Conservation (phyloP, 1,140 invertebrate genomes). For the Condylostylus longicornis region DNA sequence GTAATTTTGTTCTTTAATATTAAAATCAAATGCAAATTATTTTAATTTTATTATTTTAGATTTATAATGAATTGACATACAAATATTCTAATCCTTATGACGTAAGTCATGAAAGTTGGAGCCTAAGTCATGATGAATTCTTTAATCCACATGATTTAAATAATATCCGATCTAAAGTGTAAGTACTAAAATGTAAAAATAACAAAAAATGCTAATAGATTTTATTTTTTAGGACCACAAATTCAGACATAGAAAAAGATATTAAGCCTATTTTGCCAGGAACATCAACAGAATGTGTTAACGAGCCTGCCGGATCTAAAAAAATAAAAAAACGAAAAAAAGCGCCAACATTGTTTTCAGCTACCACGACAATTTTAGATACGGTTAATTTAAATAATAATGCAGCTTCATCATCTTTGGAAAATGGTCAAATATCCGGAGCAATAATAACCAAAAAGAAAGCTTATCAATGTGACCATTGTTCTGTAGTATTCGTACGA, state of each 20-base stretch:
- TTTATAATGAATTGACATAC: constrained; percentile 26
- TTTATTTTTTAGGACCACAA: too few species aligned
- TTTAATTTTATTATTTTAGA: constrained; percentile 10
- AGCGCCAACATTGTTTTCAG: constrained; percentile 15
- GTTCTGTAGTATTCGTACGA: constrained; percentile 20
- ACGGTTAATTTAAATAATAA: too few species aligned
- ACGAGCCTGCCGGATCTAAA: constrained; percentile 1
- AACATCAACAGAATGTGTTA: constrained; percentile 10
- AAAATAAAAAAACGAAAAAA: background rate
- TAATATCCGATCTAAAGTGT: constrained; percentile 4
- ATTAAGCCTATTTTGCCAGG: too few species aligned
- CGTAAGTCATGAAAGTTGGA: constrained; percentile 23
- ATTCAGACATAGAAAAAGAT: too few species aligned
- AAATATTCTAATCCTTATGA: constrained; percentile 18
- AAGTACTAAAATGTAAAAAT: background rate
- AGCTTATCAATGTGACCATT: constrained; percentile 25
- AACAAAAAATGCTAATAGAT: too few species aligned
- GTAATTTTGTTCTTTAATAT: constrained; percentile 13
- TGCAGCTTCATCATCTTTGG: constrained; percentile 8
- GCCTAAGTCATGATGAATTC: constrained; percentile 16
- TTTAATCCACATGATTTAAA: constrained; percentile 26
- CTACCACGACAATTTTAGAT: too few species aligned
- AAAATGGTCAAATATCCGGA: constrained; percentile 11
- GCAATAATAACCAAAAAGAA: constrained; percentile 14
- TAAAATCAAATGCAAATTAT: background rate